Conservation (phyloP, 2,888 invertebrate genomes). For the Xanthia togata region DNA sequence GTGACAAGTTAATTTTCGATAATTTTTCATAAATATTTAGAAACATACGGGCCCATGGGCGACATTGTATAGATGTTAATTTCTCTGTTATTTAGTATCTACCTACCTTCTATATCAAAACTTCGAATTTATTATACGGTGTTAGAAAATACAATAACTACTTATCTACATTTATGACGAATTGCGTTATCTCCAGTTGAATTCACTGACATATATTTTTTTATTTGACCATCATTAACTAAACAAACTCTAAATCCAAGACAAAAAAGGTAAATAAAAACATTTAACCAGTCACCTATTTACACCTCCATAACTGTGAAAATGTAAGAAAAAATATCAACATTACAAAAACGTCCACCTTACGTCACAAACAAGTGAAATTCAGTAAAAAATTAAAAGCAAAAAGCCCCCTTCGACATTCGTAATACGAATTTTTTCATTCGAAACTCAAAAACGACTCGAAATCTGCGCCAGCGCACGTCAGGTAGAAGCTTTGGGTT, state of each 20-base stretch:
- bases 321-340: conserved; percentile 75
- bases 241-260: background rate
- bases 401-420: conserved; percentile 82
- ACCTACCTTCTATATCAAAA: background rate
- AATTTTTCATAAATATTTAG: no score
- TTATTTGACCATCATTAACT: background rate
- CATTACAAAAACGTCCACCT: conserved; percentile 81
- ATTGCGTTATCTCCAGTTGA: background rate
- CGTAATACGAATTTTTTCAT: conserved; percentile 77
- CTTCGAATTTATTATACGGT: background rate
- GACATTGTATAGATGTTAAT: background rate
- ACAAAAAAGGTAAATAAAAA: conserved; percentile 57
- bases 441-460: conserved; percentile 78
- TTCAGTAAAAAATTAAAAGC: conserved; percentile 81
- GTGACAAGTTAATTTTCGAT: no score
- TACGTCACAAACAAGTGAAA: conserved; percentile 83
- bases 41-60: no score
- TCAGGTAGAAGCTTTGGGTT: conserved; percentile 86
- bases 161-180: no score
- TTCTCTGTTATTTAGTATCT: background rate
- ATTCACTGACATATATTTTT: background rate
- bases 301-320: conserved; percentile 63
- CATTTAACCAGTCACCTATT: conserved; percentile 61
- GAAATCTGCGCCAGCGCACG: conserved; percentile 85
- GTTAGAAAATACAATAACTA: background rate